Conservation (phyloP, 2,797 vertebrate genomes). For the Rousettus madagascariensis region DNA sequence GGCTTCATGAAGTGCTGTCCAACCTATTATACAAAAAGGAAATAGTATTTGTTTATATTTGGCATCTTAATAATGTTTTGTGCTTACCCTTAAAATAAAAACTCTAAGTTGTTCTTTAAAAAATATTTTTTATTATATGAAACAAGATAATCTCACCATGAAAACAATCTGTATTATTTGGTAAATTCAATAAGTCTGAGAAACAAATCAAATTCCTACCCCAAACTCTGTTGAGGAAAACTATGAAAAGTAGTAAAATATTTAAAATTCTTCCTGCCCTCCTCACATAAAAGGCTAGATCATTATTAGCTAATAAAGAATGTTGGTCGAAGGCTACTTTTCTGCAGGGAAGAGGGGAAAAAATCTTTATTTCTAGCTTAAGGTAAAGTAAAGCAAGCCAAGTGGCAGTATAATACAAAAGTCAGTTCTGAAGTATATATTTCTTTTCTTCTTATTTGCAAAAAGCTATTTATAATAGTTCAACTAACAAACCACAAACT, state of each 20-base stretch:
- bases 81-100: background rate
- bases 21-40: conserved; percentile 81
- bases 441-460: background rate
- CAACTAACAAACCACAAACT: conserved; percentile 2
- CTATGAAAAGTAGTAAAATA: conserved; percentile 26
- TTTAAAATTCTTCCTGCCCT: background rate
- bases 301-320: background rate
- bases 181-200: background rate
- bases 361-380: background rate
- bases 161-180: background rate
- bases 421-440: background rate
- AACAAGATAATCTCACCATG: background rate
- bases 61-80: background rate
- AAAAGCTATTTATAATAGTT: conserved; percentile 24
- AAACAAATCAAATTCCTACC: conserved; percentile 3
- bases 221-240: background rate
- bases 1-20: conserved; percentile 87
- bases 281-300: background rate
- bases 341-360: background rate
- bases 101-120: background rate
- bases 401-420: background rate
- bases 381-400: background rate
- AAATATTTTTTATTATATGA: conserved; percentile 25
- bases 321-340: background rate
- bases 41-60: conserved; percentile 29